Evolutionary conservation across 2,797 vertebrate genomes (phyloP), one percentile per base, ranked within the genome.

Genomic region (Scolopax rusticola): DNA sequence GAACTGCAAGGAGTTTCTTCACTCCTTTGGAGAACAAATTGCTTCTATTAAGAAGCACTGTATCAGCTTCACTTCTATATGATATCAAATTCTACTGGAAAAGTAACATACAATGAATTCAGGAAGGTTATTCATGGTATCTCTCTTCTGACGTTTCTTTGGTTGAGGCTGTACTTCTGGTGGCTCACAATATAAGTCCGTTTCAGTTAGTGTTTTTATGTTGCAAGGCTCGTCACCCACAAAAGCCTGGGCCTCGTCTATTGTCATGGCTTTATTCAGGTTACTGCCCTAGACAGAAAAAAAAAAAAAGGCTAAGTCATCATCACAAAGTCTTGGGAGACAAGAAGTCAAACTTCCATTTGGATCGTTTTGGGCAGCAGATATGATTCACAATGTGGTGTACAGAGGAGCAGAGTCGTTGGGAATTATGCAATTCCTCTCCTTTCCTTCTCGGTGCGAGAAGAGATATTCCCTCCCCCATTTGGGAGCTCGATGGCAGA

Each of bases 211-310:
- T 0, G 98, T 99, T 98, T 99, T 99, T 97, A 99, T 99, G 84
- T 96, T 64, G 96, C 99, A 99, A 67, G 97, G 93, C 60, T 99
- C 99, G 0, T 99, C 98, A 0, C 99, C 99, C 95, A 99, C 98
- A 65, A 98, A 99, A 3, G 99, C 99, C 94, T 99, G 97, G 1
- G 99, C 99, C 97, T 99, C 99, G 3, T 98, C 98, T 48, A 99
- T 98, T 0, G 99, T 99, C 99, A 99, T 99, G 3, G 99, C 99
- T 97, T 97, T 99, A 97, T 99, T 99, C 96, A 99, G 99, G 60
- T 99, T 99, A 43, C 96, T 98, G 78, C 99, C 99, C 99, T 99
- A 94, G 30, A 88, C 23, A 95, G 85, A 93, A 97, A 94, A 94
- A 94, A 36, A 36, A 36, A 27, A 93, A 20, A 93, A 94, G 51